phyloP scores from a whole-genome alignment of 2,888 invertebrate species.

The Panopea generosa region DNA sequence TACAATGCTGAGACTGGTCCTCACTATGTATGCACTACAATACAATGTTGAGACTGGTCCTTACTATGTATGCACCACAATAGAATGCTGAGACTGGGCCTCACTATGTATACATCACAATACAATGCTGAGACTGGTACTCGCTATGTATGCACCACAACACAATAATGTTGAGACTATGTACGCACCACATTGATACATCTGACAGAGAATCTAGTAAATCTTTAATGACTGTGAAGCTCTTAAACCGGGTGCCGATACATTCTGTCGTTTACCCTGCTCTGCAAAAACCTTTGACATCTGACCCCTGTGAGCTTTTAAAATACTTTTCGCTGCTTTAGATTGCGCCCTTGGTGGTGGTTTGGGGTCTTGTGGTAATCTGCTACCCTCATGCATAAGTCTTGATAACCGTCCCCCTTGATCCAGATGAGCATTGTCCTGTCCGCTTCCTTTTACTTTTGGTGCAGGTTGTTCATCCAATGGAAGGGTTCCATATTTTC shows the following conservation, averaged over 20 bases:
- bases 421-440: slow-evolving; percentile 73
- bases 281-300: slow-evolving; percentile 74
- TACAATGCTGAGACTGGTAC: too few species aligned
- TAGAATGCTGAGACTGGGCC: too few species aligned
- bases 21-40: too few species aligned
- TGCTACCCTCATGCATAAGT: slow-evolving; percentile 75
- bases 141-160: too few species aligned
- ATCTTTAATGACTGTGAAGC: slow-evolving; percentile 14
- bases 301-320: slow-evolving; percentile 70
- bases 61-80: too few species aligned
- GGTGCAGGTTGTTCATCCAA: slow-evolving; percentile 67
- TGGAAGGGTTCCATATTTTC: slow-evolving; percentile 72
- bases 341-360: slow-evolving; percentile 72
- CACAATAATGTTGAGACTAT: too few species aligned
- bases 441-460: slow-evolving; percentile 71
- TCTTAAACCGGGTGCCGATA: slow-evolving; percentile 57
- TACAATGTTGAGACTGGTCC: too few species aligned
- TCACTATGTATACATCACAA: too few species aligned
- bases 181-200: too few species aligned
- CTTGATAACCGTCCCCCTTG: slow-evolving; percentile 77
- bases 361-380: slow-evolving; percentile 64
- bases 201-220: too few species aligned
- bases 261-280: slow-evolving; percentile 69
- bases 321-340: slow-evolving; percentile 68
- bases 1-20: too few species aligned